Percentiles rank a stretch among this genome's conserved stretches.
Conservation (phyloP, 1,140 invertebrate species). For the Drosophila arizonae region DNA sequence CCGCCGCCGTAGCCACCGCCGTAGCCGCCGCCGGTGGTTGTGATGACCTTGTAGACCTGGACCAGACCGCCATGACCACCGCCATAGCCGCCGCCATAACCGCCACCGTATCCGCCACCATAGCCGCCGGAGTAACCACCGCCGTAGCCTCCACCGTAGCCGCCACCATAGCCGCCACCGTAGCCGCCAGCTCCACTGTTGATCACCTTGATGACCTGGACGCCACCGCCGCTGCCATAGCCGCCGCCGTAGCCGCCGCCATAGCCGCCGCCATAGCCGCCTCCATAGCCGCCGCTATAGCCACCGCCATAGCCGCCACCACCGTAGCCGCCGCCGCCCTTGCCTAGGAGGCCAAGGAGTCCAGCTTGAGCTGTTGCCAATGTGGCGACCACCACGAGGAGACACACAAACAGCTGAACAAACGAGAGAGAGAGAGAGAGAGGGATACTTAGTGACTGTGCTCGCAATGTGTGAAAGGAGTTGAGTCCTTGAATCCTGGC, state of each 20-base stretch:
- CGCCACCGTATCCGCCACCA: slow-evolving; percentile 16
- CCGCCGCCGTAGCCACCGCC: slow-evolving; percentile 45
- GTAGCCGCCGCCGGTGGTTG: slow-evolving; percentile 16
- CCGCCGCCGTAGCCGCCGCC: slow-evolving; percentile 23
- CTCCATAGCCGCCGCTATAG: slow-evolving; percentile 10
- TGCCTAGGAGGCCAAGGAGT: slow-evolving; percentile 56
- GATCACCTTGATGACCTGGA: slow-evolving; percentile 42
- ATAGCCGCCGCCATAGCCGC: slow-evolving; percentile 12
- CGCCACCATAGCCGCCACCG: slow-evolving; percentile 27
- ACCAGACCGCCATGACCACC: slow-evolving; percentile 10
- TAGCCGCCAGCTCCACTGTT: slow-evolving; percentile 26
- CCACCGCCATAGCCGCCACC: slow-evolving; percentile 31
- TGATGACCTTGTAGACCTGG: too few species aligned
- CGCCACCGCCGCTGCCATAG: slow-evolving; percentile 12
- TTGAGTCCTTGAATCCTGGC: slow-evolving; percentile 9
- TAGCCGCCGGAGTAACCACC: slow-evolving; percentile 33
- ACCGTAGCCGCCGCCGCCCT: slow-evolving; percentile 41
- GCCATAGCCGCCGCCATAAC: slow-evolving; percentile 27
- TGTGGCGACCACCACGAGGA: slow-evolving; percentile 62
- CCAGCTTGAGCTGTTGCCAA: slow-evolving; percentile 66
- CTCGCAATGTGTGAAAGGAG: neutral
- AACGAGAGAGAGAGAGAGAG: slow-evolving; percentile 4
- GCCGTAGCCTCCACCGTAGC: slow-evolving; percentile 37
- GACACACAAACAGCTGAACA: slow-evolving; percentile 65
- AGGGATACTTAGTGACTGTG: slow-evolving; percentile 4